Percentiles rank a stretch among this genome's conserved stretches.
phyloP scores from a whole-genome alignment of 2,797 vertebrate genomes.

The Vespertilio murinus region DNA sequence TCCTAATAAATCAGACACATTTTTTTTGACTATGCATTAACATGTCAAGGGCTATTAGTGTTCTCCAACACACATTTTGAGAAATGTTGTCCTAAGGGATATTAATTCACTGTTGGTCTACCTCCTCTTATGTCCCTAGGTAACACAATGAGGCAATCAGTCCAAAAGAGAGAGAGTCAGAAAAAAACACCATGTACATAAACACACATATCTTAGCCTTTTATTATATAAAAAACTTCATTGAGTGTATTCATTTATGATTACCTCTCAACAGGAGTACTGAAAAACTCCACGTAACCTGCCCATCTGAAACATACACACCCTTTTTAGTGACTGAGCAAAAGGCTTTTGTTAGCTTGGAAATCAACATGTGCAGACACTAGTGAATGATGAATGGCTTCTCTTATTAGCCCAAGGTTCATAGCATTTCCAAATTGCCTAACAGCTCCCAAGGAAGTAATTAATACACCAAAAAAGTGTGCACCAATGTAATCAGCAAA shows the following conservation, averaged over 20 bases:
- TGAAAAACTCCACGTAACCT: not conserved
- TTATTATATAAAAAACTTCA: constrained; percentile 27
- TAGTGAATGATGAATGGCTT: constrained; percentile 31
- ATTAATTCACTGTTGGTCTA: not conserved
- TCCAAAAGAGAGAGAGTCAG: not conserved
- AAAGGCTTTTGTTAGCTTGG: not conserved
- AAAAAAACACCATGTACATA: not conserved
- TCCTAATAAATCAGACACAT: not conserved
- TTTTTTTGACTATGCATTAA: not conserved
- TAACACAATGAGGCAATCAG: not conserved
- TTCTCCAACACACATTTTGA: constrained; percentile 9
- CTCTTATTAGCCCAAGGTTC: constrained; percentile 29
- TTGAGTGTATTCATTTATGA: not conserved
- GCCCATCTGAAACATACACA: not conserved
- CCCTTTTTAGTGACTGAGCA: not conserved
- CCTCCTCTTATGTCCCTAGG: not conserved
- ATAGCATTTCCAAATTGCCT: constrained; percentile 17
- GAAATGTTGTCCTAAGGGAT: not conserved
- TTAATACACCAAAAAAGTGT: constrained; percentile 42
- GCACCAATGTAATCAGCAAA: not conserved
- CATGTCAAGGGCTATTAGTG: not conserved
- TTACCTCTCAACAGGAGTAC: not conserved
- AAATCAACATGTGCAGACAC: not conserved
- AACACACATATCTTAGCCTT: not conserved
- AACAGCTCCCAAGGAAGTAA: constrained; percentile 35